phyloP scores from a whole-genome alignment of 2,113 vertebrate species.

The Psammodynastes pulverulentus region DNA sequence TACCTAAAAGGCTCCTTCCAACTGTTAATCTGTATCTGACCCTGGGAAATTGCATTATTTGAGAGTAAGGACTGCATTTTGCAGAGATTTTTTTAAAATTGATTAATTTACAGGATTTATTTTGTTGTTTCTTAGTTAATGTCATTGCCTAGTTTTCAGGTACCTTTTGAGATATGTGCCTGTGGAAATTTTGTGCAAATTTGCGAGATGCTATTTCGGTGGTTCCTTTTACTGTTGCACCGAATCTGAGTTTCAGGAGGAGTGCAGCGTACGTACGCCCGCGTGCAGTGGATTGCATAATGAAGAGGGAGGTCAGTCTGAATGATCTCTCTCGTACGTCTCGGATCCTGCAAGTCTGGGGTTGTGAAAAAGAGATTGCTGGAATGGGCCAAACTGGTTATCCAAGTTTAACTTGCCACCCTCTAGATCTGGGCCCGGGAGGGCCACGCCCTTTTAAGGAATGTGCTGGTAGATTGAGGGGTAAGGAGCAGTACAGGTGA shows the following conservation, averaged over 20 bases:
- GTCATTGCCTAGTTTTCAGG: background rate
- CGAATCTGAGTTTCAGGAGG: background rate
- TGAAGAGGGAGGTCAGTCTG: background rate
- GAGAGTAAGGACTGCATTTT: background rate
- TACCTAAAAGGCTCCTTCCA: too few relatives aligned
- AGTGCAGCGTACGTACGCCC: background rate
- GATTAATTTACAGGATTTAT: background rate
- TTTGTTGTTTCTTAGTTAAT: background rate
- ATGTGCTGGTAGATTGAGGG: background rate
- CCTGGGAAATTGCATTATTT: too few relatives aligned
- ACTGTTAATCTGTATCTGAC: too few relatives aligned
- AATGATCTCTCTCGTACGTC: background rate
- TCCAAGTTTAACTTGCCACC: background rate
- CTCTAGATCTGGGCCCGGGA: background rate
- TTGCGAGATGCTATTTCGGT: background rate
- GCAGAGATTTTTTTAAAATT: background rate
- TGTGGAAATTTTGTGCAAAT: background rate
- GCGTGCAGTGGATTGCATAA: background rate
- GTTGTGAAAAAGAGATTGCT: background rate
- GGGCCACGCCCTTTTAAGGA: background rate
- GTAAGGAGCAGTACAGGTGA: background rate
- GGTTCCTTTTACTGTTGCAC: background rate
- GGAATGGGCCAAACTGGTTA: background rate
- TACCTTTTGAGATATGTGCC: background rate
- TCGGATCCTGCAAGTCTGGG: background rate